Evolutionary conservation across 2,113 vertebrate genomes (phyloP), one percentile per base, ranked within the genome.

Genomic region (Sporophila hypoxantha): DNA sequence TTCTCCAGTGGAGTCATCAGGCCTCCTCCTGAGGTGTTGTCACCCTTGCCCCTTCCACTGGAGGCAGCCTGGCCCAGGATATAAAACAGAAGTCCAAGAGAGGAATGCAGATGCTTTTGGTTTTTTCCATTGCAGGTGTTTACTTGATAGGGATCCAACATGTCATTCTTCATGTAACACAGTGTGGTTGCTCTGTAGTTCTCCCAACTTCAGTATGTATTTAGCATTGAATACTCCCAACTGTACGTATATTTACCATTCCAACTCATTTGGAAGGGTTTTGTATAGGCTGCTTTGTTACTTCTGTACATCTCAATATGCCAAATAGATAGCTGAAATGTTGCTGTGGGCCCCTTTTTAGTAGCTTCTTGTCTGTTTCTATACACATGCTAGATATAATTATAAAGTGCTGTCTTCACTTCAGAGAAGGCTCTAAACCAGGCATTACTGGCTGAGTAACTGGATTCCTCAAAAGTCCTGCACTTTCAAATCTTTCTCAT

Each of bases 351-450:
- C 5, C 37, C 7, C 17, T 57, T 77, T 68, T 81, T 41, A 68
- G 14, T 17, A 34, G 55, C 39, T 88, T 20, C 21, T 44, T 76
- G 9, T 64, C 59, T 71, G 20, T 82, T 82, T 81, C 66, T 17
- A 65, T 42, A 67, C 17, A 55, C 14, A 21, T 16, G 27, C 8
- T 80, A 82, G 85, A 82, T 65, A 67, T 36, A 34, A 36, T 10
- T 71, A 65, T 66, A 60, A 29, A 67, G 29, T 57, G 14, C 41
- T 79, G 39, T 14, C 44, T 82, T 79, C 29, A 25, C 34, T 50
- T 64, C 32, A 69, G 73, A 57, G 79, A 82, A 82, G 27, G 14
- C 42, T 88, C n/a, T 64, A 87, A 93, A 85, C 66, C 25, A 70
- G 41, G 14, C 47, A 75, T 30, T 79, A 25, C 26, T 57, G 61